A percentile compares a stretch with the other conserved stretches of the same genome.
Conservation (phyloP, 2,888 invertebrate genomes). For the Sericinus montela region DNA sequence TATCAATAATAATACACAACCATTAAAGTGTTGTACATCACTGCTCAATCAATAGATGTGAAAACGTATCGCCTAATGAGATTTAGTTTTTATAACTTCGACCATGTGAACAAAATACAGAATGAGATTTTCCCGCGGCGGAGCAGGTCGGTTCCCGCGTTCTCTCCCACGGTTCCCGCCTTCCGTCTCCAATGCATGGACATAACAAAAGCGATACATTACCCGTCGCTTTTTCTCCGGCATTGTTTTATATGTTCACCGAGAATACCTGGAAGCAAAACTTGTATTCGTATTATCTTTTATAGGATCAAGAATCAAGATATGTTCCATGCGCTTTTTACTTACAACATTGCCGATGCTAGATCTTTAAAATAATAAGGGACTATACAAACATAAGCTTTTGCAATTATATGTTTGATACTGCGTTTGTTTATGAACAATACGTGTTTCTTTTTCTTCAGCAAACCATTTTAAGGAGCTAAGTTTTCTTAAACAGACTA, state of each 20-base stretch:
- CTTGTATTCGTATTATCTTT: conserved; percentile 55
- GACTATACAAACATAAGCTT: not conserved
- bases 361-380: not conserved
- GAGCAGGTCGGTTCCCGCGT: conserved; percentile 48
- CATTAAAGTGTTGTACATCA: not conserved
- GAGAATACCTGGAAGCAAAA: conserved; percentile 67
- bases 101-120: conserved; percentile 32
- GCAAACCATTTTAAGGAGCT: not conserved
- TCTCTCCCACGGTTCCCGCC: conserved; percentile 62
- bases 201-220: conserved; percentile 60
- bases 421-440: too few relatives aligned
- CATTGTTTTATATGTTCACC: conserved; percentile 59
- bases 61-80: conserved; percentile 20
- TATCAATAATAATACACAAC: not conserved
- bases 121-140: conserved; percentile 60
- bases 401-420: not conserved
- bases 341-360: not conserved
- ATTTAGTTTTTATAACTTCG: conserved; percentile 25
- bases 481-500: conserved; percentile 10
- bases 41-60: conserved; percentile 13
- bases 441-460: too few relatives aligned
- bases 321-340: conserved; percentile 57
- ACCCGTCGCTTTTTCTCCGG: conserved; percentile 59
- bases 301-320: conserved; percentile 44
- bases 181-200: conserved; percentile 59